phyloP scores from a whole-genome alignment of 1,140 invertebrate species.

The Orchestia grillus region DNA sequence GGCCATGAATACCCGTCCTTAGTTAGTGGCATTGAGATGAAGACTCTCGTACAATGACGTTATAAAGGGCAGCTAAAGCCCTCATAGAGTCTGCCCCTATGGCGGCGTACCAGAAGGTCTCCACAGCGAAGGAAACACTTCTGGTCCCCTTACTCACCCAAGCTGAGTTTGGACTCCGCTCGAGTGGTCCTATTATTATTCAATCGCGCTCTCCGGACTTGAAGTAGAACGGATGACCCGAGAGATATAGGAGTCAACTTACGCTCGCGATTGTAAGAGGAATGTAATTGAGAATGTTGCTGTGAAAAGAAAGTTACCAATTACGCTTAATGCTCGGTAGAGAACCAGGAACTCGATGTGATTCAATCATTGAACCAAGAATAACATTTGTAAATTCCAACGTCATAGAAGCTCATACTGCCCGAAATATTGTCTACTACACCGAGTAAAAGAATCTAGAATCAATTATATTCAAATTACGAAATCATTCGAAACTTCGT shows the following conservation, averaged over 20 bases:
- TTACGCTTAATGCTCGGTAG: background rate
- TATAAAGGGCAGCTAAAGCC: conserved; percentile 44
- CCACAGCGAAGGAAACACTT: background rate
- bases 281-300: background rate
- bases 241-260: background rate
- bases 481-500: background rate
- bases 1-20: background rate
- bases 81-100: conserved; percentile 34
- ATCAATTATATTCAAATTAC: background rate
- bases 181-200: conserved; percentile 36
- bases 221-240: background rate
- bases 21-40: background rate
- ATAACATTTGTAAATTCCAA: background rate
- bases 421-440: background rate
- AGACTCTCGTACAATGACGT: conserved; percentile 11
- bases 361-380: background rate
- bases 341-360: background rate
- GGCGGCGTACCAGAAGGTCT: background rate
- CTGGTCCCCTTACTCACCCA: background rate
- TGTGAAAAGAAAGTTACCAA: background rate
- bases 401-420: background rate
- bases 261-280: background rate
- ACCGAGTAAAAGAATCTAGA: background rate
- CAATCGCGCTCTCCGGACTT: background rate
- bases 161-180: background rate